phyloP scores from a whole-genome alignment of 2,113 vertebrate species.

The Trogon surrucura region DNA sequence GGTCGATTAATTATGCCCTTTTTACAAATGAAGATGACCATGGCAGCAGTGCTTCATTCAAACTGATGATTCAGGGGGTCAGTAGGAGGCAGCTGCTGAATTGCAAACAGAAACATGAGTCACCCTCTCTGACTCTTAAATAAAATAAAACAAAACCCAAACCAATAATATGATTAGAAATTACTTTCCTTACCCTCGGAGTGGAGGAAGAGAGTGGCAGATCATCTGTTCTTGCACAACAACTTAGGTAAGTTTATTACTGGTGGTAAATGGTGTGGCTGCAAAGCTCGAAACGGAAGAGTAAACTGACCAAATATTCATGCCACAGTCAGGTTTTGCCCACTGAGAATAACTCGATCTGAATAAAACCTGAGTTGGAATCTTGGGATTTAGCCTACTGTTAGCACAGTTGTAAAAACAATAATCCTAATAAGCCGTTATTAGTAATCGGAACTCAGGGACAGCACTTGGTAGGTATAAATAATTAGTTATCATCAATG shows the following conservation, averaged over 20 bases:
- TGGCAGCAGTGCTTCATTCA: not conserved
- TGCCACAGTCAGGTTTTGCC: not conserved
- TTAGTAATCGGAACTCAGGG: not conserved
- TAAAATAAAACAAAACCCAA: not conserved
- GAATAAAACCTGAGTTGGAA: not conserved
- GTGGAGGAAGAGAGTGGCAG: not conserved
- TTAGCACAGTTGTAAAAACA: not conserved
- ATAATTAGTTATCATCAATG: not conserved
- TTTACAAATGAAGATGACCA: not conserved
- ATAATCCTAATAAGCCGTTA: not conserved
- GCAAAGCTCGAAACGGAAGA: not conserved
- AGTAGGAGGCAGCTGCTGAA: constrained; percentile 36
- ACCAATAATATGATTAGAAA: not conserved
- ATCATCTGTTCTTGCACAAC: not conserved
- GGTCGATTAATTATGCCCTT: not conserved
- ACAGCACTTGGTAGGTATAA: not conserved
- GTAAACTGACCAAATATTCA: not conserved
- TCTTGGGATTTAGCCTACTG: not conserved
- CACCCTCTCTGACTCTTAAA: not conserved
- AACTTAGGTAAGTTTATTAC: not conserved
- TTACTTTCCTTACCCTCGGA: not conserved
- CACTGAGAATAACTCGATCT: not conserved
- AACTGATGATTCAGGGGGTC: constrained; percentile 18
- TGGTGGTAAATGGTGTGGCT: not conserved
- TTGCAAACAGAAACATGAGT: constrained; percentile 21